phyloP scores from a whole-genome alignment of 2,888 invertebrate species.

The Tipula confusa region DNA sequence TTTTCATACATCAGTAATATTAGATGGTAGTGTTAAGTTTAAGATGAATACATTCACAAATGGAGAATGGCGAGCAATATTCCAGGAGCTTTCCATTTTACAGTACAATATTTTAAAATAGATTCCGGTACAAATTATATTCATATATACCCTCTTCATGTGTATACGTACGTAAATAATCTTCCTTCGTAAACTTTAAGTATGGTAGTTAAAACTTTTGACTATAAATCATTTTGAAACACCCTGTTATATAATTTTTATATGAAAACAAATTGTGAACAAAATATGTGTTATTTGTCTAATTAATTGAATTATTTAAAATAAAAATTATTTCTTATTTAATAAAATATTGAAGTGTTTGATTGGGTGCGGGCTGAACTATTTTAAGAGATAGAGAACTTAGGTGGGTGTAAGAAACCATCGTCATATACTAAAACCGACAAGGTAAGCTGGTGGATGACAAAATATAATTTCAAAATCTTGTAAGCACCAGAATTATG shows the following conservation, averaged over 20 bases:
- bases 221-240: background rate
- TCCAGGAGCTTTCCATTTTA: background rate
- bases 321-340: background rate
- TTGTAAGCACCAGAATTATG: no score
- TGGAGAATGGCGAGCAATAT: background rate
- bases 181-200: background rate
- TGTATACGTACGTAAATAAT: background rate
- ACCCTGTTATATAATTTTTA: background rate
- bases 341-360: background rate
- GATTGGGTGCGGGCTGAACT: no score
- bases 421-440: no score
- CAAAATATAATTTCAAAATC: no score
- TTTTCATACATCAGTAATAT: background rate
- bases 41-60: background rate
- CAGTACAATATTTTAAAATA: background rate
- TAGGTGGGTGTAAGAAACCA: no score
- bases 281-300: background rate
- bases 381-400: no score
- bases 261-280: background rate
- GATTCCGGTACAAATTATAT: background rate
- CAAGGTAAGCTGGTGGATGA: no score
- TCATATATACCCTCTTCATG: background rate
- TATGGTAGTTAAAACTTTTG: no score
- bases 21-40: slow-evolving; percentile 15
- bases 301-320: background rate